Evolutionary conservation across 2,797 vertebrate species (phyloP).

Genomic region (Chloroceryle inda): DNA sequence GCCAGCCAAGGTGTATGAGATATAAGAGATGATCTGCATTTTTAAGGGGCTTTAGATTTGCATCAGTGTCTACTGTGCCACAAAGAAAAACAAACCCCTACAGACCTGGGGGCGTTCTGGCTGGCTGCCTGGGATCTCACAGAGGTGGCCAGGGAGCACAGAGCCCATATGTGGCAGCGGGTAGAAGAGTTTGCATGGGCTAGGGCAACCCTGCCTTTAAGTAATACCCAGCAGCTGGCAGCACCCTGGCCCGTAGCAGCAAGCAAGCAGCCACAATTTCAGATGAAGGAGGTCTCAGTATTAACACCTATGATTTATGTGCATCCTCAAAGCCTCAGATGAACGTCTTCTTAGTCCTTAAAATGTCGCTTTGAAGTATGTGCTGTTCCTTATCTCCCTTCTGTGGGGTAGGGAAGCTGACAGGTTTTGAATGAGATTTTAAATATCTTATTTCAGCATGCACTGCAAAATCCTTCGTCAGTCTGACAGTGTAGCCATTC

Average conservation of each 20-base stretch:
- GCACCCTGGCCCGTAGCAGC: accelerated
- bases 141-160: not conserved
- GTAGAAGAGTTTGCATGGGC: not conserved
- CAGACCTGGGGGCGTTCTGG: not conserved
- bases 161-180: accelerated
- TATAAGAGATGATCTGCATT: accelerated
- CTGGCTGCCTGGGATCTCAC: accelerated
- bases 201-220: not conserved
- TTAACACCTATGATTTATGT: not conserved
- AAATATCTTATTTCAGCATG: not conserved
- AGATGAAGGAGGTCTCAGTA: not conserved
- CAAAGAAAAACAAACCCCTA: not conserved
- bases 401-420: not conserved
- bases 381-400: not conserved
- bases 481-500: not conserved
- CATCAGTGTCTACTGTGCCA: accelerated
- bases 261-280: not conserved
- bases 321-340: not conserved
- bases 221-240: not conserved
- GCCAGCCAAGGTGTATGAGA: not conserved
- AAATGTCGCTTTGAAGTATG: not conserved
- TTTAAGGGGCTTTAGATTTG: not conserved
- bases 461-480: not conserved
- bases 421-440: slow-evolving; percentile 14
- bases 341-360: not conserved